Evolutionary conservation across 2,888 invertebrate genomes (phyloP), one percentile per base, ranked within the genome.

Genomic region (Metopia argyrocephala): DNA sequence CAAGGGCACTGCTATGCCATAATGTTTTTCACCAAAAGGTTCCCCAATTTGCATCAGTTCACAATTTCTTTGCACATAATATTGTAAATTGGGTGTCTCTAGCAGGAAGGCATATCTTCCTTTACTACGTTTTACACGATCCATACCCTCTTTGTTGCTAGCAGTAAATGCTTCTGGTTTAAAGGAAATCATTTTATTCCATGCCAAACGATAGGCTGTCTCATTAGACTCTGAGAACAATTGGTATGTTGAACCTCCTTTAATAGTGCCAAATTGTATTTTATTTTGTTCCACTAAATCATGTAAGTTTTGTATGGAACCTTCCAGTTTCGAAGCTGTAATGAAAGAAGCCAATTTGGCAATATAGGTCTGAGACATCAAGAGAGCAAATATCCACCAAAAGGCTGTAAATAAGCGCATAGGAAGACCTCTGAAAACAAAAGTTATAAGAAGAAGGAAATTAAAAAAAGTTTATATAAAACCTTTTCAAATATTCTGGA

Each of bases 41-140:
- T 94, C 93, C 0, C 97, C 96, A 9, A 96, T 93, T 92, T 95
- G 94, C 78, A 92, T 95, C 70, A 98, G 92, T 65, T 95, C 94
- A 89, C 97, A 97, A 87, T 95, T 93, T 83, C 95, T 92, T 89
- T 96, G 94, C 80, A 94, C 94, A 84, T 94, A 94, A 91, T 98
- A 99, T 91, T 99, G 98, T 84, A 98, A 95, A 50, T 95, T 94
- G 0, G 97, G 95, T 21, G 97, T 97, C 91, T 99, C 99, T 96
- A 98, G 97, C 70, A 99, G 93, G 89, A 96, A 99, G 1, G 97
- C 98, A 89, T 97, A 99, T 83, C 92, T 93, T 12, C 94, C 94
- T 85, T 94, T 94, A 71, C 93, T 94, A 85, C 92, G 92, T 46
- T 93, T 89, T 0, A 98, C 98, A 21, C 96, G 92, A 65, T 95